A percentile compares a stretch with the other conserved stretches of the same genome.
Conservation (phyloP, 2,797 vertebrate species). For the Hipposideros larvatus region DNA sequence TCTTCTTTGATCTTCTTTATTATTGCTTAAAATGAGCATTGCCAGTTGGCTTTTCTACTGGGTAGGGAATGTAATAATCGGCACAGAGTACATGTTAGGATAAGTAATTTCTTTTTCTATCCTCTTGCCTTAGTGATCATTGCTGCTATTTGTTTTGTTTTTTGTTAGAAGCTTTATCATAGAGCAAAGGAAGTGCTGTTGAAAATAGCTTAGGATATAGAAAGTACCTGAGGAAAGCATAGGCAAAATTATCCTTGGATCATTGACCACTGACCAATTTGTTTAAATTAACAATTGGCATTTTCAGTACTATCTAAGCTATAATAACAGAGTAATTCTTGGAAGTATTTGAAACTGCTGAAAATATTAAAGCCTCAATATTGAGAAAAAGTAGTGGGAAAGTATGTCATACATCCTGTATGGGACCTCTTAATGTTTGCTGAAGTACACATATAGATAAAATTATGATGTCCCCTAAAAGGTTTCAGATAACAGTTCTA, state of each 20-base stretch:
- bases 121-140: background rate
- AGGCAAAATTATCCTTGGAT: conserved; percentile 29
- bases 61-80: conserved; percentile 22
- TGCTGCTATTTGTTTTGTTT: conserved; percentile 26
- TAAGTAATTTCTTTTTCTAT: conserved; percentile 15
- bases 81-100: background rate
- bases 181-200: background rate
- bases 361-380: conserved; percentile 35
- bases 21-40: conserved; percentile 9
- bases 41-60: conserved; percentile 32
- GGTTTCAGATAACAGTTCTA: background rate
- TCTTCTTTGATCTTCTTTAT: conserved; percentile 17
- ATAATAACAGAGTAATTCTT: conserved; percentile 14
- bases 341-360: background rate
- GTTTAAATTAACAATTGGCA: conserved; percentile 8
- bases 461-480: background rate
- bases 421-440: background rate
- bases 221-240: conserved; percentile 11
- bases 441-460: conserved; percentile 5
- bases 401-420: background rate
- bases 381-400: conserved; percentile 56
- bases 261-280: background rate
- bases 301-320: background rate
- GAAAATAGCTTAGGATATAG: background rate
- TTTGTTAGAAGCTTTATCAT: conserved; percentile 12